Percentiles rank a stretch among this genome's conserved stretches.
These are phyloP conservation scores for Cataglyphis hispanica DNA, from an alignment of 1,140 invertebrate genomes.

Conservation along the genomic window DNA sequence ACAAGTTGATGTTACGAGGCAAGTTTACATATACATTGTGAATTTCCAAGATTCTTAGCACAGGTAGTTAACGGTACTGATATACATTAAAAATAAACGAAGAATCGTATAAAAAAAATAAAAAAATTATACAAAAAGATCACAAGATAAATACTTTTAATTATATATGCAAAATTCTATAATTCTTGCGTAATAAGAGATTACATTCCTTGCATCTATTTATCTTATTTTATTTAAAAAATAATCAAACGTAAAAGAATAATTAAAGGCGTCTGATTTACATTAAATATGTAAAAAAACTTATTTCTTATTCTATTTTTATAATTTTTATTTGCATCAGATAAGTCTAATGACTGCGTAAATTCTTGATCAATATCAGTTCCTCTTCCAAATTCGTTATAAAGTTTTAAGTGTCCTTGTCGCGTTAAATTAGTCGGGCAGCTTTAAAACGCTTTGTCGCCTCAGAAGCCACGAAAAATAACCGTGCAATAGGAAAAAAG, in stretches of 20 bases:
- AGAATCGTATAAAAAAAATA: not conserved
- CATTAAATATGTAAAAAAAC: not conserved
- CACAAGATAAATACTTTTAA: not conserved
- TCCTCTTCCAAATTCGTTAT: slow-evolving; percentile 15
- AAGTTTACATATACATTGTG: not conserved
- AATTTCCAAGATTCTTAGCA: not conserved
- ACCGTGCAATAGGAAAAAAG: not conserved
- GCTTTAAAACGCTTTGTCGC: slow-evolving; percentile 37
- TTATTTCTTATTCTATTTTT: not conserved
- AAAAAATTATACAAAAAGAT: not conserved
- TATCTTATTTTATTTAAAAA: not conserved
- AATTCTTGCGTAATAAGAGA: not conserved
- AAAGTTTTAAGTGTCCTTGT: not conserved
- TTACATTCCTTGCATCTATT: not conserved
- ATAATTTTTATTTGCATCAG: not conserved
- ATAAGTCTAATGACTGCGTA: not conserved
- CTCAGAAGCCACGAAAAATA: slow-evolving; percentile 16
- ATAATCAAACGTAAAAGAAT: not conserved
- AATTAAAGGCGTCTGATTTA: not conserved
- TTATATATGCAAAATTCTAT: not conserved
- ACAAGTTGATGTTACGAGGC: not conserved
- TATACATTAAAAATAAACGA: slow-evolving; percentile 3
- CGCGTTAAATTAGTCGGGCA: slow-evolving; percentile 28
- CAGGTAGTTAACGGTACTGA: not conserved
- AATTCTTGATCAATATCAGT: slow-evolving; percentile 15